These are phyloP conservation scores for Onychostruthus taczanowskii DNA, from an alignment of 2,113 vertebrate species.

Conservation along the genomic window DNA sequence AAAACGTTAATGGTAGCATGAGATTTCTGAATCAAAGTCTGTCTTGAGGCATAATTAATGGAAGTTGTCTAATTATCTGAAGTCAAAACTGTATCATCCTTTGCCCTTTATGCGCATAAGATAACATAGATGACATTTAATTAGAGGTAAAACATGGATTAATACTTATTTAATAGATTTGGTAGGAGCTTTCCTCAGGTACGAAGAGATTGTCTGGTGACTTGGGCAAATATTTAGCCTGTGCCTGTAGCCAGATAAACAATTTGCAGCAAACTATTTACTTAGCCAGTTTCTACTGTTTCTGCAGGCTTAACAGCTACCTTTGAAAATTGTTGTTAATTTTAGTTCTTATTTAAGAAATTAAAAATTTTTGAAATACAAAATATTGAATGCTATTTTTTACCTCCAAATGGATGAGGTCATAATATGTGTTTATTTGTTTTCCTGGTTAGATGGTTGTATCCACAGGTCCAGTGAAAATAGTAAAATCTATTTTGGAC, in stretches of 20 bases:
- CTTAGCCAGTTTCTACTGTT: not conserved
- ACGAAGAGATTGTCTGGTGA: not conserved
- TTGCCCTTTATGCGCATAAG: constrained; percentile 16
- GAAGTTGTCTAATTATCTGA: not conserved
- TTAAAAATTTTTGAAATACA: not conserved
- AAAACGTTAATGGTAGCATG: not conserved
- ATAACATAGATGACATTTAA: constrained; percentile 49
- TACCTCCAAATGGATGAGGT: not conserved
- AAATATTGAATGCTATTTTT: not conserved
- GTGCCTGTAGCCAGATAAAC: not conserved
- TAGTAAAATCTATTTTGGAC: not conserved
- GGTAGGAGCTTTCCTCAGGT: not conserved
- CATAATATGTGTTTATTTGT: not conserved
- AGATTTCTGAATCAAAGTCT: constrained; percentile 19
- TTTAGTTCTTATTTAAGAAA: not conserved
- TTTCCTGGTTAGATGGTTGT: not conserved
- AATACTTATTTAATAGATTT: constrained; percentile 1
- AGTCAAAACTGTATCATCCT: constrained; percentile 39
- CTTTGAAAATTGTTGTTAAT: not conserved
- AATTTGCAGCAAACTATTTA: not conserved
- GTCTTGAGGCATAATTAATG: constrained; percentile 24
- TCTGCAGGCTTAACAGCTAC: not conserved
- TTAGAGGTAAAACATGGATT: constrained; percentile 31
- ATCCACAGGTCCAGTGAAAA: not conserved
- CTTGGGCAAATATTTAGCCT: not conserved